Evolutionary conservation across 2,113 vertebrate genomes (phyloP).

Genomic region (Brachypodius melanocephalos): DNA sequence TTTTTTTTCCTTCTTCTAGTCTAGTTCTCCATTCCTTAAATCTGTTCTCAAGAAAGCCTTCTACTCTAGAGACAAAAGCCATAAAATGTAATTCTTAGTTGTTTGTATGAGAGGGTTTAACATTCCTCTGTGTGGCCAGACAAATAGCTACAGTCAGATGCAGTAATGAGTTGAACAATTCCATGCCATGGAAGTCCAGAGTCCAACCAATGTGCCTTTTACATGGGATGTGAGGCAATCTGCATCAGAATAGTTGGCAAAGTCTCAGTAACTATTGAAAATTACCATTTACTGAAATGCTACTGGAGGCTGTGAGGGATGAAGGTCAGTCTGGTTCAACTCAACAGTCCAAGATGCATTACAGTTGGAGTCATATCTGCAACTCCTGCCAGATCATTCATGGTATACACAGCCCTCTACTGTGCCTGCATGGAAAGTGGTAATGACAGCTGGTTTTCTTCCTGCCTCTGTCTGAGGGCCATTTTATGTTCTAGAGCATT

Average conservation of each 20-base stretch:
- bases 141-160: neutral
- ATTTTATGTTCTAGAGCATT: neutral
- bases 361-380: neutral
- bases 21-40: neutral
- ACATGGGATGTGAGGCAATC: neutral
- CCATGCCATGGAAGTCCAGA: neutral
- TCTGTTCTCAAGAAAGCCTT: neutral
- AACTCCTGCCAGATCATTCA: neutral
- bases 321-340: neutral
- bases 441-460: neutral
- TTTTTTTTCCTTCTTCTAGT: neutral
- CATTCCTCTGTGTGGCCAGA: constrained; percentile 2
- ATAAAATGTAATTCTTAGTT: neutral
- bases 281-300: constrained; percentile 20
- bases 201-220: neutral
- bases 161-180: neutral
- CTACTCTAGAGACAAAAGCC: neutral
- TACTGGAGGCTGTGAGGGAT: neutral
- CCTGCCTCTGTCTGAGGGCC: neutral
- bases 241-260: constrained; percentile 15
- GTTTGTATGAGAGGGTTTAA: neutral
- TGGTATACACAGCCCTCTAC: neutral
- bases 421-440: neutral
- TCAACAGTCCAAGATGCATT: neutral
- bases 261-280: neutral